A percentile compares a stretch with the other conserved stretches of the same genome.
Conservation (phyloP, 2,888 invertebrate species). For the Mesochorus sp. region DNA sequence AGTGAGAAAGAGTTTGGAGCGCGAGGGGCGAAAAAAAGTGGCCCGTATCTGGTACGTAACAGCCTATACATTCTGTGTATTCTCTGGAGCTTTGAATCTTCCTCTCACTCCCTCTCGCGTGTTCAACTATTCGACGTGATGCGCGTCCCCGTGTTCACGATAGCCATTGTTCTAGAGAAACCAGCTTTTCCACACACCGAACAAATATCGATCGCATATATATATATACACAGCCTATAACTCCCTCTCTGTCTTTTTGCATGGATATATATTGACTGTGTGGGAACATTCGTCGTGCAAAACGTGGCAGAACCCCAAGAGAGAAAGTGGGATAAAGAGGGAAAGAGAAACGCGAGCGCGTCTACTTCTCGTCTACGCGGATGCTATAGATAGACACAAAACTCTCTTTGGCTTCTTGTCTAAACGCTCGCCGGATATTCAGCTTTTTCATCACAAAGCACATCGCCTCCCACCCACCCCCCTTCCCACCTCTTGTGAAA, state of each 20-base stretch:
- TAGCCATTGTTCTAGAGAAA: conserved; percentile 48
- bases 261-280: conserved; percentile 23
- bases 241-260: neutral
- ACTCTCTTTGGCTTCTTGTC: conserved; percentile 32
- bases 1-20: too few relatives aligned
- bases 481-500: neutral
- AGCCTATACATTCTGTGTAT: neutral
- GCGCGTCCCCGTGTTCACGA: conserved; percentile 28
- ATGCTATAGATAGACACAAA: neutral
- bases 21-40: too few relatives aligned
- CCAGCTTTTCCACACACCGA: conserved; percentile 53
- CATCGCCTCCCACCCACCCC: neutral
- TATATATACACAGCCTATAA: too few relatives aligned
- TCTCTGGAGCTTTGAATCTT: neutral
- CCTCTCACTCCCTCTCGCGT: too few relatives aligned
- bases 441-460: conserved; percentile 53
- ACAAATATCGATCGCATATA: conserved; percentile 50
- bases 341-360: conserved; percentile 15
- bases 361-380: conserved; percentile 25
- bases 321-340: too few relatives aligned
- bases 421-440: conserved; percentile 33
- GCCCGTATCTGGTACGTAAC: neutral
- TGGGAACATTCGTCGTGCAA: conserved; percentile 3
- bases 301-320: conserved; percentile 18
- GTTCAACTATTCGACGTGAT: conserved; percentile 11